These are phyloP conservation scores for Cheilosia impressa DNA, from an alignment of 2,888 invertebrate species.

Conservation along the genomic window DNA sequence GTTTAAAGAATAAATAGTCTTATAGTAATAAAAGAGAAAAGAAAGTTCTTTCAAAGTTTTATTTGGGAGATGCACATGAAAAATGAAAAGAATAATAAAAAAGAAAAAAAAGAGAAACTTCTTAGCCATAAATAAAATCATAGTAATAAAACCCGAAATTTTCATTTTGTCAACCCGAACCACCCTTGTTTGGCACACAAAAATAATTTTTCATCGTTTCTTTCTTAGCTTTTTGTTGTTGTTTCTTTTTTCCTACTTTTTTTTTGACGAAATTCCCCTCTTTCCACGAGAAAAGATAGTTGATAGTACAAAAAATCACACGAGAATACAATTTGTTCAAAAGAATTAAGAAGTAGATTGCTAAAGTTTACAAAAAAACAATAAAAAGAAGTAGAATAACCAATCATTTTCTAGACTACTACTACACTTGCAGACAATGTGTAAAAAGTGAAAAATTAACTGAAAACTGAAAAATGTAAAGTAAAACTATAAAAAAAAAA, in stretches of 20 bases:
- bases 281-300: conserved; percentile 57
- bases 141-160: conserved; percentile 38
- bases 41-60: conserved; percentile 81
- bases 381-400: conserved; percentile 43
- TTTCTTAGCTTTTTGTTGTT: conserved; percentile 27
- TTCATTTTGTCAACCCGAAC: conserved; percentile 49
- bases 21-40: conserved; percentile 85
- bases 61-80: conserved; percentile 76
- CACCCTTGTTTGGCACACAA: conserved; percentile 46
- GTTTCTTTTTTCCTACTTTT: conserved; percentile 13
- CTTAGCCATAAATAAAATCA: conserved; percentile 57
- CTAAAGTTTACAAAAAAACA: conserved; percentile 25
- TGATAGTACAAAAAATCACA: conserved; percentile 62
- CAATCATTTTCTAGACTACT: conserved; percentile 81
- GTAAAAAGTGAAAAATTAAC: conserved; percentile 81
- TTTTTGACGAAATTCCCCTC: conserved; percentile 60
- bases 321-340: conserved; percentile 49
- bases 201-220: conserved; percentile 50
- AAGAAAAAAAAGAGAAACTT: conserved; percentile 49
- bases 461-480: conserved; percentile 44
- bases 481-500: conserved; percentile 40
- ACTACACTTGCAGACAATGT: conserved; percentile 85
- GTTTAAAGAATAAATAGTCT: conserved; percentile 65
- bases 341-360: conserved; percentile 39
- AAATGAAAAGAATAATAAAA: background rate